Evolutionary conservation across 2,113 vertebrate genomes (phyloP).

Genomic region (Trinectes maculatus): DNA sequence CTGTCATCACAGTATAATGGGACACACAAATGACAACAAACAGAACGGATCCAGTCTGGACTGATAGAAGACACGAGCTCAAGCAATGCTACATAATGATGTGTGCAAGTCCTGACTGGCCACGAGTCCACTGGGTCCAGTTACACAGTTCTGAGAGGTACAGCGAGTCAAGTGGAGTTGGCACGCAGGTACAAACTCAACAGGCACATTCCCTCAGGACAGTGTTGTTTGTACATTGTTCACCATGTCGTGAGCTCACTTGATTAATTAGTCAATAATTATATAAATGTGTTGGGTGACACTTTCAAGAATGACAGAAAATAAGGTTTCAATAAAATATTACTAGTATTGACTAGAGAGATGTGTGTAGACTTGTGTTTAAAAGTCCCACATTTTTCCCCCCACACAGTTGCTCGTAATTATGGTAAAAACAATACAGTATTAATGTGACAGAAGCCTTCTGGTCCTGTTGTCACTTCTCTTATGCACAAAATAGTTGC

Average conservation of each 20-base stretch:
- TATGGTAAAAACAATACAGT: background rate
- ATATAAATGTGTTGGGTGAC: background rate
- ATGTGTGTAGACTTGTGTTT: too few species aligned
- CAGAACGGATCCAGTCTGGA: background rate
- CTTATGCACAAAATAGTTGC: background rate
- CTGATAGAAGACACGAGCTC: conserved; percentile 20
- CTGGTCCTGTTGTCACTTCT: background rate
- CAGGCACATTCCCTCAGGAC: conserved; percentile 23
- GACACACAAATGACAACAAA: conserved; percentile 1
- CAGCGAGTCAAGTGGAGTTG: background rate
- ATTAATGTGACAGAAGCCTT: background rate
- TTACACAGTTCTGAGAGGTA: conserved; percentile 10
- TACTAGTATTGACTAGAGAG: background rate
- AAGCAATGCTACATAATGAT: conserved; percentile 24
- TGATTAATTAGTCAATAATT: background rate
- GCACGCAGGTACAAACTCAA: conserved; percentile 10
- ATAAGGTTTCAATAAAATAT: background rate
- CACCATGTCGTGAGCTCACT: conserved; percentile 11
- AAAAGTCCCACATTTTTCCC: too few species aligned
- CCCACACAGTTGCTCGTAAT: too few species aligned
- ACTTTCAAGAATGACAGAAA: background rate
- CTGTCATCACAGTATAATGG: background rate
- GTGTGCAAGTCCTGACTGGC: conserved; percentile 49
- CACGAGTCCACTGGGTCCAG: conserved; percentile 34
- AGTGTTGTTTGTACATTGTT: conserved; percentile 16